A percentile compares a stretch with the other conserved stretches of the same genome.
Evolutionary conservation across 1,140 invertebrate genomes (phyloP).

Genomic region (Lepidurus couesii): DNA sequence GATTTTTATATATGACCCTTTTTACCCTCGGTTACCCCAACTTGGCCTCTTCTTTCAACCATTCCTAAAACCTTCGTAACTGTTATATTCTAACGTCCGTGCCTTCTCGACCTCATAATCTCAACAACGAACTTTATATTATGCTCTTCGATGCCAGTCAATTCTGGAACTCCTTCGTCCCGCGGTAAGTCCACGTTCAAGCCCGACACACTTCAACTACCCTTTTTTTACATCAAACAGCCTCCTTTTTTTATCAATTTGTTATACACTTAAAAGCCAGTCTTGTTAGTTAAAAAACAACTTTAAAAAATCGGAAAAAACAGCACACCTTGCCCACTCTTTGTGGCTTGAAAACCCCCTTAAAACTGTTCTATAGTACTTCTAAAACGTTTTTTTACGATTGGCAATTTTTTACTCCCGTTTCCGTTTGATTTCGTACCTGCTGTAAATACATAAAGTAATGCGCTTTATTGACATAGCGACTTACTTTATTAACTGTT

Average conservation of each 20-base stretch:
- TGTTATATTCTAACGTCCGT: constrained; percentile 37
- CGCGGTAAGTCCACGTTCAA: constrained; percentile 73
- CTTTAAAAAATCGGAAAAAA: neutral
- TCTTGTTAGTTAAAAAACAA: neutral
- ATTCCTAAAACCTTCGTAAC: constrained; percentile 36
- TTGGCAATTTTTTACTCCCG: neutral
- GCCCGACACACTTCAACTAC: constrained; percentile 8
- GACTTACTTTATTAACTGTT: constrained; percentile 19
- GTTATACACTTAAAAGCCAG: constrained; percentile 15
- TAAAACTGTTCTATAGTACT: neutral
- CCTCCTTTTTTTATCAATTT: neutral
- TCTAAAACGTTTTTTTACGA: neutral
- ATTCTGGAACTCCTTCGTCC: constrained; percentile 95
- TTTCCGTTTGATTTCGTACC: neutral
- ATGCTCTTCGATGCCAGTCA: constrained; percentile 57
- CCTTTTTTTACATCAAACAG: neutral
- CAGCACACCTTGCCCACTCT: constrained; percentile 18
- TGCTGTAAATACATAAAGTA: constrained; percentile 18
- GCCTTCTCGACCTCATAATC: constrained; percentile 40
- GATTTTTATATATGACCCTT: neutral
- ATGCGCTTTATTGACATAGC: neutral
- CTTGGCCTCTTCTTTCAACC: constrained; percentile 36
- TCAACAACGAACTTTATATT: constrained; percentile 16
- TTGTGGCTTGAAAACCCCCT: constrained; percentile 9
- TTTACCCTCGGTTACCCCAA: constrained; percentile 28